Conservation (phyloP, 2,797 vertebrate genomes). For the Danio aesculapii region DNA sequence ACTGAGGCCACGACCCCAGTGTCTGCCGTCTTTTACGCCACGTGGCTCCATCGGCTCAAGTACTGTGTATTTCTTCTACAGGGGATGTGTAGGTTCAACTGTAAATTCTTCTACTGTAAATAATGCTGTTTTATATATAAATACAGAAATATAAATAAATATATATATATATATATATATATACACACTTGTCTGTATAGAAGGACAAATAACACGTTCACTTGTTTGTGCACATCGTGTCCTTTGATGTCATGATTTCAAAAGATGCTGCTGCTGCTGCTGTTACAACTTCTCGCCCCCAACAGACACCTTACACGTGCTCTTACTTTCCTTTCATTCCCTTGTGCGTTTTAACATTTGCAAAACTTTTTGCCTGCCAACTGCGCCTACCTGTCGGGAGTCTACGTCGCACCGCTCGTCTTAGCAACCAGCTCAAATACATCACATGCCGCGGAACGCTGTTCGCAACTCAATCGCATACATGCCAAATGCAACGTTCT, state of each 20-base stretch:
- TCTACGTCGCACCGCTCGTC: not conserved
- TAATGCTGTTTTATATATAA: constrained; percentile 86
- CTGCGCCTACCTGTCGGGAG: not conserved
- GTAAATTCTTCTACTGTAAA: constrained; percentile 99
- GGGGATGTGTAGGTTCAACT: constrained; percentile 91
- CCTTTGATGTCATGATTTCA: constrained; percentile 85
- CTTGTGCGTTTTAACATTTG: constrained; percentile 7
- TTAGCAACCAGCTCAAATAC: not conserved
- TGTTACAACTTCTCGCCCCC: constrained; percentile 85
- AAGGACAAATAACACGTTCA: constrained; percentile 80
- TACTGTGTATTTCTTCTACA: constrained; percentile 93
- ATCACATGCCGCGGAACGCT: not conserved
- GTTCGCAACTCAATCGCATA: not conserved
- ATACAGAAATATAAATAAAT: constrained; percentile 62
- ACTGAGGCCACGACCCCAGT: constrained; percentile 64
- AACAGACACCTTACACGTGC: constrained; percentile 75
- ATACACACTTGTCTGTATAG: constrained; percentile 71
- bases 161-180: constrained; percentile 57
- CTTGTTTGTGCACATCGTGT: constrained; percentile 88
- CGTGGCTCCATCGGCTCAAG: constrained; percentile 89
- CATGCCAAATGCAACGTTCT: no score
- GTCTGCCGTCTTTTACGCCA: constrained; percentile 86
- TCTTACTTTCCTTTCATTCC: constrained; percentile 53
- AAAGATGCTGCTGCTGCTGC: constrained; percentile 89
- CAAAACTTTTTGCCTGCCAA: not conserved